phyloP scores from a whole-genome alignment of 30 jellyfish, hydroid and myxozoan genomes.

The Hydractinia symbiolongicarpus region DNA sequence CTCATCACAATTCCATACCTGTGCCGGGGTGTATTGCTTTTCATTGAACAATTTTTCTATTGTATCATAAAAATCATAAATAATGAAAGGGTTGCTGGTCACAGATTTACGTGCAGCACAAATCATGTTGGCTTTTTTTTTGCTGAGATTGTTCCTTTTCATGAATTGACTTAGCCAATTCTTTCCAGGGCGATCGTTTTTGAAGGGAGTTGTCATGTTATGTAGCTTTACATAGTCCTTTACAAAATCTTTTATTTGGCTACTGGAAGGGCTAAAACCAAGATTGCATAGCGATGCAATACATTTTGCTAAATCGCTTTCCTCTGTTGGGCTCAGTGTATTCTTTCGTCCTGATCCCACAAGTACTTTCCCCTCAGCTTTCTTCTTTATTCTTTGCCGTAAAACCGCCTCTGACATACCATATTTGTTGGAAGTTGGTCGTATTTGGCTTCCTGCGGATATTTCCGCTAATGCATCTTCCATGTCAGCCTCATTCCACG shows the following conservation, averaged over 20 bases:
- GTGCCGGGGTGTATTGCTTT: slow-evolving; percentile 1
- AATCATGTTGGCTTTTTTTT: background rate
- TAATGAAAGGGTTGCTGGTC: slow-evolving; percentile 1
- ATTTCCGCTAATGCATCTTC: background rate
- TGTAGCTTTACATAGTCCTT: background rate
- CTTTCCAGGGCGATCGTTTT: background rate
- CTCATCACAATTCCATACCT: slow-evolving; percentile 17
- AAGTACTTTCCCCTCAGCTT: background rate
- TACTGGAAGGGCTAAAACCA: background rate
- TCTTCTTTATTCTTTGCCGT: background rate
- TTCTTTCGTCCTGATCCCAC: background rate
- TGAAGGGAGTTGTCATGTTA: background rate
- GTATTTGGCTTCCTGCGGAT: background rate
- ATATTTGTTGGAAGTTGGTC: slow-evolving; percentile 1
- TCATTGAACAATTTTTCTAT: background rate
- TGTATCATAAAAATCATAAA: slow-evolving; percentile 13
- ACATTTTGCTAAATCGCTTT: background rate
- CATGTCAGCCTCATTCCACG: slow-evolving; percentile 7
- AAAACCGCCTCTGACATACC: background rate
- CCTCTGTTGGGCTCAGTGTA: background rate
- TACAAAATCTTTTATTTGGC: background rate
- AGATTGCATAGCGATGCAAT: background rate
- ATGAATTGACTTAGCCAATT: background rate
- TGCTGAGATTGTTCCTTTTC: background rate
- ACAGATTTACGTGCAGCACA: background rate